phyloP scores from a whole-genome alignment of 2,797 vertebrate genomes.

The Corythornis leucogaster region DNA sequence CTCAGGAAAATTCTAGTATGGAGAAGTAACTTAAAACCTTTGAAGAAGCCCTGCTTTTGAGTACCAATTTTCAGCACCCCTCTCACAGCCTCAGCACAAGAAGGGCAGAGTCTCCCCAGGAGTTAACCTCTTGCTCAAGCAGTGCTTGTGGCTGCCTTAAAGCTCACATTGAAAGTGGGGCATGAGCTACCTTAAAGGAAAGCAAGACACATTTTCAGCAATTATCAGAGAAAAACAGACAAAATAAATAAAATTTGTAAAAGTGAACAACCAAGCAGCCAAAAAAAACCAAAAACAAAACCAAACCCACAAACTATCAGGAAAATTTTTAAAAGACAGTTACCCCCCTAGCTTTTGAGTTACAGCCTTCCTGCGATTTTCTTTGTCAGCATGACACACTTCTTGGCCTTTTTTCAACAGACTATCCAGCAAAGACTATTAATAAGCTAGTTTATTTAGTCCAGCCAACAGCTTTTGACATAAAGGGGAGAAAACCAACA shows the following conservation, averaged over 20 bases:
- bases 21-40: background rate
- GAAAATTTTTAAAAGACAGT: too few species aligned
- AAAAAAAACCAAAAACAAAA: background rate
- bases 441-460: background rate
- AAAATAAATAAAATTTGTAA: background rate
- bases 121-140: background rate
- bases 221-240: background rate
- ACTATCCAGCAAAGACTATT: background rate
- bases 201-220: background rate
- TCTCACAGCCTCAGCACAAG: background rate
- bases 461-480: background rate
- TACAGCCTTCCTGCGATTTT: background rate
- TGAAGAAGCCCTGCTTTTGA: background rate
- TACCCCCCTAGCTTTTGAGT: background rate
- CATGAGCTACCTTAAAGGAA: background rate
- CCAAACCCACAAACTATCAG: background rate
- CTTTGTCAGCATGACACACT: background rate
- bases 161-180: background rate
- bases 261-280: background rate
- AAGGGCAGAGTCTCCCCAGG: background rate
- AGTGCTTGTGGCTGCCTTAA: background rate
- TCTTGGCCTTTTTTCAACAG: background rate
- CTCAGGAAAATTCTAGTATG: background rate
- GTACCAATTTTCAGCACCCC: background rate
- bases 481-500: background rate